Evolutionary conservation across 2,888 invertebrate species (phyloP).

Genomic region (Melipona bicolor): DNA sequence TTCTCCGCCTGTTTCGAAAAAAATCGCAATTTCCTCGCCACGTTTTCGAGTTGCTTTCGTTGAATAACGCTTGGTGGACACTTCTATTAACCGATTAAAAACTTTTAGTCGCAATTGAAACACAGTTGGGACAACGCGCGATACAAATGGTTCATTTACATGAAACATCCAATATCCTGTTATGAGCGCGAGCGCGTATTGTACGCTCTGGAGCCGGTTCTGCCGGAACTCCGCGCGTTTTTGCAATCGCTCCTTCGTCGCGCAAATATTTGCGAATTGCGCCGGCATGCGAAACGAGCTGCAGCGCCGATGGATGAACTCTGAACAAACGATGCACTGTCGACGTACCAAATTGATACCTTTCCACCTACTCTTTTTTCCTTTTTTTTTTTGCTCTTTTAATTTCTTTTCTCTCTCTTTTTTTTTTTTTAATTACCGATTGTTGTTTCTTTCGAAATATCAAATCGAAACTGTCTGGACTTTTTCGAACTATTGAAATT

Average conservation of each 20-base stretch:
- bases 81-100: conserved; percentile 1
- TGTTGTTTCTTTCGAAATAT: background rate
- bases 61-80: background rate
- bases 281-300: conserved; percentile 35
- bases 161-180: conserved; percentile 46
- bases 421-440: background rate
- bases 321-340: conserved; percentile 34
- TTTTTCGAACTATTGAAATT: background rate
- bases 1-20: background rate
- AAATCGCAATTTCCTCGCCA: background rate
- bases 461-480: no score
- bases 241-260: conserved; percentile 43
- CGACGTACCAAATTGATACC: conserved; percentile 10
- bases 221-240: conserved; percentile 34
- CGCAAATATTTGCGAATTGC: conserved; percentile 56
- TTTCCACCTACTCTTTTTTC: background rate
- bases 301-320: conserved; percentile 40
- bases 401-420: background rate
- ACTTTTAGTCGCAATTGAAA: background rate
- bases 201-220: conserved; percentile 15
- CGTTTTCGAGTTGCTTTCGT: background rate
- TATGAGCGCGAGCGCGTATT: conserved; percentile 32
- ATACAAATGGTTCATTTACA: conserved; percentile 44
- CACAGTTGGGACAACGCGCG: background rate
- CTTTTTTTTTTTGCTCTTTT: background rate